phyloP scores from a whole-genome alignment of 2,888 invertebrate genomes.

The Zhuqinia jingwanae region DNA sequence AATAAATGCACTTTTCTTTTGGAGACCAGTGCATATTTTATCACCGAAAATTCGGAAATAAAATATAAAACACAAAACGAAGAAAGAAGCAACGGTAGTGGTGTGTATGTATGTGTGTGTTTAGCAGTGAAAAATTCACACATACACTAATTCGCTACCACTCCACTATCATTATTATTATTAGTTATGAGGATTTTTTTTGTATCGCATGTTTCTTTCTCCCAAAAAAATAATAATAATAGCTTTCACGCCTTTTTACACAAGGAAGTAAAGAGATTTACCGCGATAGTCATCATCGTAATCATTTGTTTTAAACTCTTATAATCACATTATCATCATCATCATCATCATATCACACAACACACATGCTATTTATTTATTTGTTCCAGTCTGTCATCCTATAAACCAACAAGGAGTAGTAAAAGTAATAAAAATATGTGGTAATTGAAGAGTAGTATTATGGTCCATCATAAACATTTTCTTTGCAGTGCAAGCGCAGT shows the following conservation, averaged over 20 bases:
- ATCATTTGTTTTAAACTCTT: neutral
- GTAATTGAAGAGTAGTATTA: too few relatives aligned
- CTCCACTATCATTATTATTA: slow-evolving; percentile 8
- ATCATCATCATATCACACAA: too few relatives aligned
- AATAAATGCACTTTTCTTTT: neutral
- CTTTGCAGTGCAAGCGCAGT: slow-evolving; percentile 14
- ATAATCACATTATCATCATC: neutral
- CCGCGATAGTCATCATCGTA: neutral
- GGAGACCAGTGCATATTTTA: neutral
- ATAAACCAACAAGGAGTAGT: too few relatives aligned
- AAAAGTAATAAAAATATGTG: too few relatives aligned
- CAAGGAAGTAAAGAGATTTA: neutral
- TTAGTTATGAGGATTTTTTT: neutral
- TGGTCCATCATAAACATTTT: too few relatives aligned
- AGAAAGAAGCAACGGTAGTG: neutral
- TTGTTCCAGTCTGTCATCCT: too few relatives aligned
- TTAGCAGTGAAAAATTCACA: neutral
- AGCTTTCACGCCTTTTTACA: neutral
- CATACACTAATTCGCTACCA: neutral
- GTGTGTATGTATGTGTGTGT: too few relatives aligned
- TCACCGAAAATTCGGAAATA: neutral
- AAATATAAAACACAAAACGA: neutral
- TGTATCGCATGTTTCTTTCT: neutral
- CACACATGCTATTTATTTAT: too few relatives aligned
- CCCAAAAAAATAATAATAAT: slow-evolving; percentile 29